Evolutionary conservation across 2,113 vertebrate species (phyloP), one percentile per base, ranked within the genome.

Genomic region (Otis tarda): DNA sequence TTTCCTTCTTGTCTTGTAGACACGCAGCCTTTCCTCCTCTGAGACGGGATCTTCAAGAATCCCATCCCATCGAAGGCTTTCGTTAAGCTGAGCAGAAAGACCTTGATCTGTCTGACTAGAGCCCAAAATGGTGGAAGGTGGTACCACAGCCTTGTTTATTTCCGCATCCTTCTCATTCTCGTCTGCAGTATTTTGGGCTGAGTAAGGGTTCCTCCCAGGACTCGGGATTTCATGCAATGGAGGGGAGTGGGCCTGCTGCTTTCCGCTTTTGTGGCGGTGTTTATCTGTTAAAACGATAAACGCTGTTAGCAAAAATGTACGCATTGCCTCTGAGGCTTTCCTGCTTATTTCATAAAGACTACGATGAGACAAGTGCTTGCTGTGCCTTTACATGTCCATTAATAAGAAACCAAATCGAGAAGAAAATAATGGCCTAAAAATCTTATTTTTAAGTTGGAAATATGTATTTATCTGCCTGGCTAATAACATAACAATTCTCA

Each of bases 11-110:
- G 93, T 98, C 87, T 98, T 98, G 20, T 98, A 99, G 50, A 98
- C 28, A 30, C 88, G 56, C 86, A 99, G 97, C 91, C 99, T 98
- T 76, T 98, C 97, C 55, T 98, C 97, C 87, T 99, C 99, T 7
- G 98, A 98, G 74, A 63, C 71, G 0, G 98, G 98, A 92, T 99
- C 98, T 3, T 98, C 91, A 52, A 99, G 97, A 52, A 96, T 68
- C 45, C 99, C 98, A 1, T 99, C 98, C 99, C 99, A 99, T 12
- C 98, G 97, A 73, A 99, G 98, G 64, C 98, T 99, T 74, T 98
- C 96, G 0, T 97, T 97, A 50, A 94, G 49, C 93, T 95, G 95
- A n/a, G 49, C 63, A 3, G 94, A 90, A 63, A 95, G 95, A 68
- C 18, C 87, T 17, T 95, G 89, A 52, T 89, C 89, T 35, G 74